phyloP scores from a whole-genome alignment of 2,797 vertebrate species.

The Pampus argenteus region DNA sequence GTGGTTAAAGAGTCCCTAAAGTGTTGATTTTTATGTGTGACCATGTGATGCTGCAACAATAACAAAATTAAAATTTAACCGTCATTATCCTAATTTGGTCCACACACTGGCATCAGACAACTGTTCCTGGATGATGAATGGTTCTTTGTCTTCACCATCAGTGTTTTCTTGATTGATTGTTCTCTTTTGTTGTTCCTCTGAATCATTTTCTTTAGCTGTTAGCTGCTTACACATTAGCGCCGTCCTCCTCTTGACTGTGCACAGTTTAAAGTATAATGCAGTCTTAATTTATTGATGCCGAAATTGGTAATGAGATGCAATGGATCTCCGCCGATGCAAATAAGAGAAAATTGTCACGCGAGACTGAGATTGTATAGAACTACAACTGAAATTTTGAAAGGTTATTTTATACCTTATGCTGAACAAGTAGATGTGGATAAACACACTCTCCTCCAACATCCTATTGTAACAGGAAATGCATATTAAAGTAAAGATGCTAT shows the following conservation, averaged over 20 bases:
- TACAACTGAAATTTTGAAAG: background rate
- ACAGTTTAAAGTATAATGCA: background rate
- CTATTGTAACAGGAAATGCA: background rate
- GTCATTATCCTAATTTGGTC: background rate
- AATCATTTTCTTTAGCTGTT: background rate
- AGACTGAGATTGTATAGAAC: background rate
- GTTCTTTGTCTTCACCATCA: conserved; percentile 5
- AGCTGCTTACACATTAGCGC: conserved; percentile 9
- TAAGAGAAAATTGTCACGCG: background rate
- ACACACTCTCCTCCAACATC: background rate
- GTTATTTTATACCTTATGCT: too few relatives aligned
- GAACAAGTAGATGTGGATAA: too few relatives aligned
- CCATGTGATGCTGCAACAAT: background rate
- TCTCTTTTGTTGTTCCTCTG: conserved; percentile 1
- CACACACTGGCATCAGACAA: background rate
- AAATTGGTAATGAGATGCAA: background rate
- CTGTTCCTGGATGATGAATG: background rate
- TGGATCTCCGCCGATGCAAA: background rate
- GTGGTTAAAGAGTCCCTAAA: background rate
- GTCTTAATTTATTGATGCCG: conserved; percentile 4
- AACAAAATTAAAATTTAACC: background rate
- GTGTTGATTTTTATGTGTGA: background rate
- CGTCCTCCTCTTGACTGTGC: conserved; percentile 1
- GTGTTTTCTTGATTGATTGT: conserved; percentile 2
- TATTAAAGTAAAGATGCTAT: background rate